Evolutionary conservation across 2,113 vertebrate genomes (phyloP), one percentile per base, ranked within the genome.

Genomic region (Saiga tatarica): DNA sequence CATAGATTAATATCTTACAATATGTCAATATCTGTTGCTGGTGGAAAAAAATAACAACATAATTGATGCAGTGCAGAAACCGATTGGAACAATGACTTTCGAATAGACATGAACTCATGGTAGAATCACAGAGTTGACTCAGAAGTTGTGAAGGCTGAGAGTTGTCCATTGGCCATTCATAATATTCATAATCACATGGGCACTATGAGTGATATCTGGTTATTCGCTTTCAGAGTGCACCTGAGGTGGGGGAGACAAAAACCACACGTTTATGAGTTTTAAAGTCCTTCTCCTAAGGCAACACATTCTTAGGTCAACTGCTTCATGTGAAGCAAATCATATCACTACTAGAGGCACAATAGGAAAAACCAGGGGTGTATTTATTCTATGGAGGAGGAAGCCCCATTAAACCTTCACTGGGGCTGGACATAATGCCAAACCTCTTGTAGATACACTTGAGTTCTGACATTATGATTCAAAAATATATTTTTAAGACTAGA

Each of bases 401-500:
- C 17, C 17, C 67, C n/a, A 12, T 12, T 39, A 23, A 39, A 74
- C n/a, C 36, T 36, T 74, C 67, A 21, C 0, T 12, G 67, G n/a
- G 19, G 9, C 19, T 39, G 5, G 19, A 36, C 4, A 0, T 21
- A 39, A 71, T 11, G n/a, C n/a, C 67, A n/a, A 21, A 36, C 1
- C 0, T n/a, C 1, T n/a, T n/a, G n/a, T n/a, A n/a, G n/a, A n/a
- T n/a, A n/a, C n/a, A n/a, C n/a, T n/a, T n/a, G n/a, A n/a, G n/a
- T n/a, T n/a, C 30, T 17, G 62, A 7, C 15, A 64, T 64, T 64
- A 6, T 64, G 30, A 33, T 64, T 64, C 62, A 33, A 30, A 64
- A 1, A 64, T 16, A 64, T 8, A 15, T 7, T 8, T 64, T 33
- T 60, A 30, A 1, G 0, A 64, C 14, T 16, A 1, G 0, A 64